Base-by-base conservation (phyloP, 2,888 invertebrate species). In the Leptinotarsa juncta region DNA sequence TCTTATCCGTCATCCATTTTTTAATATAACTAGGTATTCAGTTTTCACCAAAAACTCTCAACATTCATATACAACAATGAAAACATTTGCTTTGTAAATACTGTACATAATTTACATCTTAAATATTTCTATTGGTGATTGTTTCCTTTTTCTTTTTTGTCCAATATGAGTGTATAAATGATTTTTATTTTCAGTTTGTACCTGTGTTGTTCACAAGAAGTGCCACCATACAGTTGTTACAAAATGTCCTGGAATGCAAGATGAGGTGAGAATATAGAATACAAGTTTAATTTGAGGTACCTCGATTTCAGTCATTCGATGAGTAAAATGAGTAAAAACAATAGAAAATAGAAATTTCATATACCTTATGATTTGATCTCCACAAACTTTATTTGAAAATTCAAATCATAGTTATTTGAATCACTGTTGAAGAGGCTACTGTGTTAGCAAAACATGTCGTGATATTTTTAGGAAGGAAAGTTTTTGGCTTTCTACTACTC, bases 131-230 rank as follows among this genome's bases (percentile, higher is more conserved):
- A 55, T 75, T 72, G 67, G 69, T 69, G 69, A 57, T 16, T 49
- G 69, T 69, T 69, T 48, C 23, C 4, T 23, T 7, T 32, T 48
- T 49, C 4, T 23, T 7, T 32, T 10, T 16, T 12, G 14, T 15
- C 42, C 42, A 62, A n/a, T n/a, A 32, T 15, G 16, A 16, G 42
- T 16, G 16, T 42, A 32, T 62, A 62, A 62, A 16, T 16, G 10
- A 70, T 66, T 73, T 73, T 73, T 73, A 57, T 65, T 77, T 85
- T 51, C 84, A 98, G 98, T 99, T 80, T 99, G 99, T 89, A 98
- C 98, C 76, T 97, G 97, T 89, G 99, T 99, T 85, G 99, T 99
- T 80, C 99, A 99, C 92, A 99, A 99, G 89, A 92, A 98, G 87
- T 99, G 99, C 88, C 99, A 99, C 89, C 94, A 94, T 84, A 94